These are phyloP conservation scores for Myotis davidii DNA, from an alignment of 2,113 vertebrate species.

Conservation along the genomic window DNA sequence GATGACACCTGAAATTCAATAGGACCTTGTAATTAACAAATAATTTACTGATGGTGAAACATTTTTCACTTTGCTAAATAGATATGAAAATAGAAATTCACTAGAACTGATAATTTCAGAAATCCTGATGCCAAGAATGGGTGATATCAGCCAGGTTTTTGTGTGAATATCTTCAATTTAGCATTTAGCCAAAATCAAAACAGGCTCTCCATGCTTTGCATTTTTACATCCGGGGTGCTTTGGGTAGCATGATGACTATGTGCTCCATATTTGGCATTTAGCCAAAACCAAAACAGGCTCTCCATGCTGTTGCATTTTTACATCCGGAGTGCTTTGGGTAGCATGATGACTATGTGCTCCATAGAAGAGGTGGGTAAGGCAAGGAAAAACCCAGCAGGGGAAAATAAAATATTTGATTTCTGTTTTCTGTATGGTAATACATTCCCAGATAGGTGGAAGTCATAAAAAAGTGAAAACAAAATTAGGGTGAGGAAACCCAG, in stretches of 20 bases:
- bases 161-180: constrained; percentile 64
- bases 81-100: constrained; percentile 62
- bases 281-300: constrained; percentile 64
- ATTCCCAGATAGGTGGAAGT: constrained; percentile 21
- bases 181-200: constrained; percentile 60
- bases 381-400: constrained; percentile 13
- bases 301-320: constrained; percentile 62
- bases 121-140: constrained; percentile 51
- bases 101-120: constrained; percentile 62
- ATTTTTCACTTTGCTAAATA: constrained; percentile 61
- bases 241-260: constrained; percentile 1
- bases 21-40: constrained; percentile 30
- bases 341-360: background rate
- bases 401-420: background rate
- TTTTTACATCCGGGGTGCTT: constrained; percentile 53
- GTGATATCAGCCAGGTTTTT: constrained; percentile 62
- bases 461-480: constrained; percentile 28
- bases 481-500: constrained; percentile 15
- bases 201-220: constrained; percentile 61
- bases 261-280: constrained; percentile 51
- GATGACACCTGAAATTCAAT: constrained; percentile 21
- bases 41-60: constrained; percentile 47
- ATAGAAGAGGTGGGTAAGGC: background rate
- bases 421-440: constrained; percentile 14
- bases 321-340: constrained; percentile 39